These are phyloP conservation scores for Sus scrofa DNA, from an alignment of 2,113 vertebrate species.

Conservation along the genomic window DNA sequence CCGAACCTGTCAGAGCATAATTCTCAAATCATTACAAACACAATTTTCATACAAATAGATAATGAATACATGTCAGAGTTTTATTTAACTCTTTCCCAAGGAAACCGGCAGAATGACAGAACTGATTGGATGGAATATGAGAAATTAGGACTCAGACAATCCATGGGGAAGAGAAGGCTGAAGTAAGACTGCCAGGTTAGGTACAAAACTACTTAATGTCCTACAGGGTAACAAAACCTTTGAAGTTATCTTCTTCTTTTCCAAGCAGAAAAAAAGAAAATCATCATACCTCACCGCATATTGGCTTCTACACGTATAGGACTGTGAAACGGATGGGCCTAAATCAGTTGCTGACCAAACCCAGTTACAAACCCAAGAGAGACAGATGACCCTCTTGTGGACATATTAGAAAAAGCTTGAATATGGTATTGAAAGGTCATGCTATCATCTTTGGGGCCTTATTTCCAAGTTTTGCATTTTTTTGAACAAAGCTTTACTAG, in stretches of 20 bases:
- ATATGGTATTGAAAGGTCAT: not conserved
- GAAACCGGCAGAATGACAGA: conserved; percentile 45
- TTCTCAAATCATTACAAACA: conserved; percentile 61
- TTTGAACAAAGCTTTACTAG: not conserved
- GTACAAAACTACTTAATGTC: not conserved
- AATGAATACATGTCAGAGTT: conserved; percentile 64
- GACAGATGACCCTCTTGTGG: not conserved
- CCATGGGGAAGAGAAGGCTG: not conserved
- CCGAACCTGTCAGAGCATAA: conserved; percentile 26
- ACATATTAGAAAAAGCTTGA: not conserved
- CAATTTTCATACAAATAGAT: conserved; percentile 62
- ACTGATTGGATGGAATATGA: not conserved
- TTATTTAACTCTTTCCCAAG: conserved; percentile 54
- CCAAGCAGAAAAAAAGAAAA: not conserved
- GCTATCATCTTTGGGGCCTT: not conserved
- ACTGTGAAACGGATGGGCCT: not conserved
- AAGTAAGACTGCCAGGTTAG: not conserved
- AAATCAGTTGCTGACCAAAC: not conserved
- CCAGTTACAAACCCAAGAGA: not conserved
- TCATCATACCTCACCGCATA: not conserved
- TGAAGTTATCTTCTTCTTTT: not conserved
- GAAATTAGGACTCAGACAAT: not conserved
- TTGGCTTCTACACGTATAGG: not conserved
- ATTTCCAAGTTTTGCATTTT: not conserved
- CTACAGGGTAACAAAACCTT: not conserved